Base-by-base conservation (phyloP, 1,140 invertebrate species). In the Ditylenchus dipsaci region DNA sequence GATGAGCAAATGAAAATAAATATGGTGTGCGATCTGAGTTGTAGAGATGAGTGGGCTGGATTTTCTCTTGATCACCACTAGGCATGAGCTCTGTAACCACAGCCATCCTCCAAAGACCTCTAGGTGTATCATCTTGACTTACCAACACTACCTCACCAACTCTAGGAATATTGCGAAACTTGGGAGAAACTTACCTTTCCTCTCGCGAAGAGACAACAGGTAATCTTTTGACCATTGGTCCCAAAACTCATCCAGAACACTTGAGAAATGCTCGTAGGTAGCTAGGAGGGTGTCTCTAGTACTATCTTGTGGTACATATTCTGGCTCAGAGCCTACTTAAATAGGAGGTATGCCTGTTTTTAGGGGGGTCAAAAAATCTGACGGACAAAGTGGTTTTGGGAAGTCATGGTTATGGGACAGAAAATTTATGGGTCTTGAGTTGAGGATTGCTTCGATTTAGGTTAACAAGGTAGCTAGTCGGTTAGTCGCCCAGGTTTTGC, bases 391-490 rank as follows among this genome's bases (percentile, higher is more conserved):
- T 0, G 66, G 66, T 0, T 30, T 9, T 0, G 43, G 27, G 1
- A 19, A 61, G 3, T 45, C 66, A 21, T 26, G 17, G 11, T 15
- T 27, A n/a, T 29, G n/a, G n/a, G 38, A 47, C 15, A 67, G 27
- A 13, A 9, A 66, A 0, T 63, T 67, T 1, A 67, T 56, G 9
- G 66, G 66, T 29, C 66, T n/a, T 0, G 27, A 47, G 21, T 67
- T 67, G 0, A 67, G 23, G 26, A 23, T 45, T 0, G 29, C 61
- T 13, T 67, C 66, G 11, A 59, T 59, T 26, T 69, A 21, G 1
- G 68, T 59, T 1, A 53, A 26, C 30, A 72, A 53, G 0, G 68
- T 69, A 1, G 59, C 17, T 0, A 71, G 26, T 8, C 71, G 68
- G n/a, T 69, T n/a, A n/a, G n/a, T n/a, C n/a, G n/a, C n/a, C 7